Evolutionary conservation across 2,797 vertebrate genomes (phyloP), one percentile per base, ranked within the genome.

Genomic region (Neosilurus hyrtlii): DNA sequence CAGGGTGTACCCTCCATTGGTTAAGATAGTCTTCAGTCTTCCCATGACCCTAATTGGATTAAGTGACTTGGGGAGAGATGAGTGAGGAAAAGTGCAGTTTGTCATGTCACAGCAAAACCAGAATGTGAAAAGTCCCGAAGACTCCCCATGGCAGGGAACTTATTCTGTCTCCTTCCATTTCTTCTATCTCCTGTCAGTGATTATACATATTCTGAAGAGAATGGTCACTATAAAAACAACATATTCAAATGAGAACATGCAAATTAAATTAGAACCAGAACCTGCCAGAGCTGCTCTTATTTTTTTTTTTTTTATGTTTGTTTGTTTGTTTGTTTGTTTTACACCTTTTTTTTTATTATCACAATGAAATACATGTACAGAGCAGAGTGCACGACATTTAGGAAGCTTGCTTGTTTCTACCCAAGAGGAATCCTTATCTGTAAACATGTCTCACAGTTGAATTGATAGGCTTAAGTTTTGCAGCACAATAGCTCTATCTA

Each of bases 401-500:
- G 10, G 10, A 75, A 37, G 26, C 54, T 57, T 57, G 35, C 14
- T 18, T 57, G 24, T 57, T 75, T 75, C 16, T 73, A 54, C 71
- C 24, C 12, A 26, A 74, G 26, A 74, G 10, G 54, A 35, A 57
- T 57, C 54, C 16, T 1, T 59, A 59, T 59, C 30, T 57, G 30
- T 37, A 57, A 75, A 59, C 54, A 59, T 57, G 12, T 3, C 30
- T 57, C 0, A 16, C 16, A 18, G 5, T 57, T 75, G 54, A 59
- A 75, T 37, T 75, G 30, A 75, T 35, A 59, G 30, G 73, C 71
- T 73, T 73, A 56, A 56, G 24, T 73, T 56, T 54, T 30, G 24
- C 16, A 30, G n/a, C 15, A 56, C 51, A 73, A 56, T 20, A 56
- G 15, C 51, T 73, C 71, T 18, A 56, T 73, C 71, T 56, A 3